Evolutionary conservation across 1,140 invertebrate genomes (phyloP).

Genomic region (Saccostrea echinata): DNA sequence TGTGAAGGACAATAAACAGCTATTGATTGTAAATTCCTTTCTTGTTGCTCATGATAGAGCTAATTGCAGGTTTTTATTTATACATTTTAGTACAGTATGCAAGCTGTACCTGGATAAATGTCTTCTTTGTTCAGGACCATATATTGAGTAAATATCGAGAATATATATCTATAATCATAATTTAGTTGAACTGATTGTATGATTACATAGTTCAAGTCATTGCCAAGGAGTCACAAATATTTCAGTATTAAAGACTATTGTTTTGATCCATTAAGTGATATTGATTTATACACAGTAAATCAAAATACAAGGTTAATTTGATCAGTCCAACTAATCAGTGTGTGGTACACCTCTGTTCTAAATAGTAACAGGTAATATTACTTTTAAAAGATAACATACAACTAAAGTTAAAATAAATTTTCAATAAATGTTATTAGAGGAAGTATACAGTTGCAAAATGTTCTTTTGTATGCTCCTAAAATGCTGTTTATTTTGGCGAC

Average conservation of each 20-base stretch:
- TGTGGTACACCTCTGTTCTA: background rate
- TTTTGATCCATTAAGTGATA: no score
- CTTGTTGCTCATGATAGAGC: background rate
- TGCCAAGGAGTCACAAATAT: no score
- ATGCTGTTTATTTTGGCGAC: background rate
- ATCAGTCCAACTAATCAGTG: background rate
- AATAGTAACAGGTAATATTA: background rate
- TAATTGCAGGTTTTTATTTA: background rate
- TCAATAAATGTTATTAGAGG: background rate
- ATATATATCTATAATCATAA: no score
- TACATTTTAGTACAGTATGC: background rate
- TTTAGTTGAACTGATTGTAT: no score
- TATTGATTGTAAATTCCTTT: conserved; percentile 7
- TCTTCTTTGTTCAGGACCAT: no score
- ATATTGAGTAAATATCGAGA: no score
- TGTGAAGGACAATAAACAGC: background rate
- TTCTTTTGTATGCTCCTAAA: background rate
- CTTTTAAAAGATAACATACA: background rate
- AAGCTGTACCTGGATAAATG: background rate
- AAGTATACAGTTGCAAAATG: background rate
- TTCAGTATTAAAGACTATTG: no score
- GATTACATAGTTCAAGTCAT: no score
- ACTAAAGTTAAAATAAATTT: conserved; percentile 3
- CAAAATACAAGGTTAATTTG: background rate
- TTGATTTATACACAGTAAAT: no score